A percentile compares a stretch with the other conserved stretches of the same genome.
Evolutionary conservation across 2,113 vertebrate species (phyloP).

Genomic region (Pelobates fuscus): DNA sequence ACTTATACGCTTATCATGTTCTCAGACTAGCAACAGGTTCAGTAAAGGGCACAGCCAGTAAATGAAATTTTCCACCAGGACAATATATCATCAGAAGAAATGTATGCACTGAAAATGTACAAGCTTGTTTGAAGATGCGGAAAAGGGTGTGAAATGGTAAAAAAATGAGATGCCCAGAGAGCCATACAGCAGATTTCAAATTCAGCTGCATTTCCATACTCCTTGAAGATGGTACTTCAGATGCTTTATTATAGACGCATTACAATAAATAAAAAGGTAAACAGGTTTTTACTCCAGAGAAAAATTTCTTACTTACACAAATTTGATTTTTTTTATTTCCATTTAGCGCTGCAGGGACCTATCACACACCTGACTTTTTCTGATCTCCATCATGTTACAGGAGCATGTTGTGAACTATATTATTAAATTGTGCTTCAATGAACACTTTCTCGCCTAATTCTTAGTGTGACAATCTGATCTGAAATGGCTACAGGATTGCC

Average conservation of each 20-base stretch:
- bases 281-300: constrained; percentile 12
- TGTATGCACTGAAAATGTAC: constrained; percentile 90
- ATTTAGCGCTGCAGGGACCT: too few species aligned
- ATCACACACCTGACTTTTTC: not conserved
- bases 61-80: constrained; percentile 98
- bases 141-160: constrained; percentile 88
- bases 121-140: constrained; percentile 82
- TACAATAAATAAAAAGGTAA: constrained; percentile 32
- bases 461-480: too few species aligned
- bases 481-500: too few species aligned
- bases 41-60: constrained; percentile 97
- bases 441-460: too few species aligned
- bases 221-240: constrained; percentile 72
- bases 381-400: not conserved
- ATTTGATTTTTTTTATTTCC: not conserved
- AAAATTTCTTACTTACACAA: not conserved
- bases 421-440: not conserved
- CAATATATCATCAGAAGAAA: constrained; percentile 99
- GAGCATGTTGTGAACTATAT: not conserved
- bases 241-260: constrained; percentile 56
- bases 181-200: constrained; percentile 81
- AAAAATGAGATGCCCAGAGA: constrained; percentile 77
- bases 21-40: constrained; percentile 98
- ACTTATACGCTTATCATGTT: constrained; percentile 99
- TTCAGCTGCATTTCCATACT: constrained; percentile 82